Evolutionary conservation across 2,113 vertebrate species (phyloP).

Genomic region (Misgurnus anguillicaudatus): DNA sequence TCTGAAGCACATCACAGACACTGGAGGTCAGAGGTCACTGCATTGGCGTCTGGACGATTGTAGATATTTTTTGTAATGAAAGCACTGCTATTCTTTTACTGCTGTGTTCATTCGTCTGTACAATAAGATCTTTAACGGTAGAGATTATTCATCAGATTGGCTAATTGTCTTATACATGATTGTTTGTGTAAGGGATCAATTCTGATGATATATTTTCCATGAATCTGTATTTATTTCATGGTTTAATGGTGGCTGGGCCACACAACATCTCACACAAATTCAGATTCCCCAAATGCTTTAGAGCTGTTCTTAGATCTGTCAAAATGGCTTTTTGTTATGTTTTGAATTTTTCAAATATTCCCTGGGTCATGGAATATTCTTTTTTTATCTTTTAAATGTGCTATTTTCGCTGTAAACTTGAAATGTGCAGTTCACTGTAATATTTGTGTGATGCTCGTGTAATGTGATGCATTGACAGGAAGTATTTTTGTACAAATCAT

Average conservation of each 20-base stretch:
- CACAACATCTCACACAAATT: constrained; percentile 40
- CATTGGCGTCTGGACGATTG: constrained; percentile 63
- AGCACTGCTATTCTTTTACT: constrained; percentile 75
- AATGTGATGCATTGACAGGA: background rate
- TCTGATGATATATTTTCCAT: constrained; percentile 1
- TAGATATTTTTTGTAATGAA: constrained; percentile 68
- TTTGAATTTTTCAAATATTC: constrained; percentile 38
- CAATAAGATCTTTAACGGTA: constrained; percentile 62
- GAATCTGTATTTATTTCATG: constrained; percentile 75
- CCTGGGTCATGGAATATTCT: constrained; percentile 20
- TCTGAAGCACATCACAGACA: constrained; percentile 31
- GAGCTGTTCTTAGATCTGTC: constrained; percentile 23
- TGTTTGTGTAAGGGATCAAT: constrained; percentile 66
- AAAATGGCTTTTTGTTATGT: constrained; percentile 26
- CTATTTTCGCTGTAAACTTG: constrained; percentile 33
- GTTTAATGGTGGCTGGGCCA: constrained; percentile 78
- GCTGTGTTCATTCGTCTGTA: constrained; percentile 75
- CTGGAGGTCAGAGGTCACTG: constrained; percentile 48
- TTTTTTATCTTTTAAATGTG: constrained; percentile 49
- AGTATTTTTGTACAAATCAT: constrained; percentile 48
- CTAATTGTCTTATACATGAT: too few relatives aligned
- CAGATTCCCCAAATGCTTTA: constrained; percentile 7
- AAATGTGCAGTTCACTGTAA: constrained; percentile 44
- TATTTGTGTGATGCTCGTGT: background rate
- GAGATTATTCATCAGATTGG: constrained; percentile 58